phyloP scores from a whole-genome alignment of 2,888 invertebrate genomes.

The Bruchidius siliquastri region DNA sequence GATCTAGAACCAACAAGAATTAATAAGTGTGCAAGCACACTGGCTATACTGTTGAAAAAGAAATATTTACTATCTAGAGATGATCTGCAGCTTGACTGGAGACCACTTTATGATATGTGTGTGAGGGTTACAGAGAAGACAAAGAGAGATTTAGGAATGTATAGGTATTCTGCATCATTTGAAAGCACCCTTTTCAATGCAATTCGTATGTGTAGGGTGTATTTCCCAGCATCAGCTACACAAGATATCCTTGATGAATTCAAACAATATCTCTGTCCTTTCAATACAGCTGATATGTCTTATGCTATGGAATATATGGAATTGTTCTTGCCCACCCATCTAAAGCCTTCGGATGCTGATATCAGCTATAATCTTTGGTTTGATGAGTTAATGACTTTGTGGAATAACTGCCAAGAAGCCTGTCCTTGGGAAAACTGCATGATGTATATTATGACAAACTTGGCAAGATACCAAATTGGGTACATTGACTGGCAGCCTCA shows the following conservation, averaged over 20 bases:
- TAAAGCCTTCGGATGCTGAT: slow-evolving; percentile 58
- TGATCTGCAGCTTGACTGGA: slow-evolving; percentile 81
- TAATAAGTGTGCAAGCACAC: slow-evolving; percentile 64
- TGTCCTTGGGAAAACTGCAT: slow-evolving; percentile 65
- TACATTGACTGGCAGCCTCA: slow-evolving; percentile 84
- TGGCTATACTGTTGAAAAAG: slow-evolving; percentile 70
- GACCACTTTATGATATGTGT: slow-evolving; percentile 71
- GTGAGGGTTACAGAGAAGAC: slow-evolving; percentile 56
- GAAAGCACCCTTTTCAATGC: background rate
- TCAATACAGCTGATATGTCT: slow-evolving; percentile 53
- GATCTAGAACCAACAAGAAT: slow-evolving; percentile 72
- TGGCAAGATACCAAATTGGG: slow-evolving; percentile 73
- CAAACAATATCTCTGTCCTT: slow-evolving; percentile 74
- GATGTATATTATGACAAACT: slow-evolving; percentile 67
- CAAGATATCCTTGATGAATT: slow-evolving; percentile 82
- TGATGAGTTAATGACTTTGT: slow-evolving; percentile 70
- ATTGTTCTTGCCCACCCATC: slow-evolving; percentile 71
- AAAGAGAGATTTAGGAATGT: slow-evolving; percentile 57
- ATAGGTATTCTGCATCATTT: slow-evolving; percentile 35
- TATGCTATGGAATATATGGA: slow-evolving; percentile 58
- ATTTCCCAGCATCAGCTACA: slow-evolving; percentile 69
- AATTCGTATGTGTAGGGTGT: slow-evolving; percentile 33
- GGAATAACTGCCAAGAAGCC: slow-evolving; percentile 72
- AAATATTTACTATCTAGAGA: slow-evolving; percentile 68
- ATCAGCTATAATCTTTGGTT: slow-evolving; percentile 75